Conservation (phyloP, 2,888 invertebrate genomes). For the Nebria salina region DNA sequence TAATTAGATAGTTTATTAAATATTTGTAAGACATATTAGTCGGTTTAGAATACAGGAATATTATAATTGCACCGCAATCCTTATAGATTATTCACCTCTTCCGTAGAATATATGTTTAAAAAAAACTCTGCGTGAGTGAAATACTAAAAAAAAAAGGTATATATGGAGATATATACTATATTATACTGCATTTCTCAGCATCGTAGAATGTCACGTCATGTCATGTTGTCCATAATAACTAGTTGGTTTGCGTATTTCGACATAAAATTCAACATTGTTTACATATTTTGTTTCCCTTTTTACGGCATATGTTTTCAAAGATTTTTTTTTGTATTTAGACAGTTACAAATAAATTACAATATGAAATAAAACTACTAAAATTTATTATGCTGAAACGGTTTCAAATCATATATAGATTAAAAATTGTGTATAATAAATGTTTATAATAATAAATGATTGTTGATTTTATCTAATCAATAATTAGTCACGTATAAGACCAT, state of each 20-base stretch:
- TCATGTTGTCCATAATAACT: not conserved
- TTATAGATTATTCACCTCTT: conserved; percentile 40
- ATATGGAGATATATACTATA: too few relatives aligned
- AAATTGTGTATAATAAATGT: not conserved
- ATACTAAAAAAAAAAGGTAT: conserved; percentile 13
- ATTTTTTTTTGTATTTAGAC: too few relatives aligned
- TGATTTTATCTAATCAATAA: not conserved
- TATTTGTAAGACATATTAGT: conserved; percentile 9
- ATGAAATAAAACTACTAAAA: too few relatives aligned
- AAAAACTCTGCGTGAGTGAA: conserved; percentile 40
- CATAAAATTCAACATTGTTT: not conserved
- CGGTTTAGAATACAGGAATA: conserved; percentile 34
- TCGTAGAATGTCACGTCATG: not conserved
- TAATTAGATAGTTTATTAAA: not conserved
- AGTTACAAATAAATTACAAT: too few relatives aligned
- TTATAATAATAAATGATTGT: not conserved
- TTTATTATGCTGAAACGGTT: too few relatives aligned
- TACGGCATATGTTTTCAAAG: not conserved
- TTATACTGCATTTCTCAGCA: conserved; percentile 2
- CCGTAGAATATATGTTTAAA: conserved; percentile 1
- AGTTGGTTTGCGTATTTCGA: not conserved
- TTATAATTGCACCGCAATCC: conserved; percentile 28
- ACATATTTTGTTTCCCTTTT: not conserved
- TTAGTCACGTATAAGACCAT: not conserved
- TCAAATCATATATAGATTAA: too few relatives aligned